A percentile compares a stretch with the other conserved stretches of the same genome.
These are phyloP conservation scores for Scaptomyza reducta DNA, from an alignment of 2,888 invertebrate genomes.

Conservation along the genomic window DNA sequence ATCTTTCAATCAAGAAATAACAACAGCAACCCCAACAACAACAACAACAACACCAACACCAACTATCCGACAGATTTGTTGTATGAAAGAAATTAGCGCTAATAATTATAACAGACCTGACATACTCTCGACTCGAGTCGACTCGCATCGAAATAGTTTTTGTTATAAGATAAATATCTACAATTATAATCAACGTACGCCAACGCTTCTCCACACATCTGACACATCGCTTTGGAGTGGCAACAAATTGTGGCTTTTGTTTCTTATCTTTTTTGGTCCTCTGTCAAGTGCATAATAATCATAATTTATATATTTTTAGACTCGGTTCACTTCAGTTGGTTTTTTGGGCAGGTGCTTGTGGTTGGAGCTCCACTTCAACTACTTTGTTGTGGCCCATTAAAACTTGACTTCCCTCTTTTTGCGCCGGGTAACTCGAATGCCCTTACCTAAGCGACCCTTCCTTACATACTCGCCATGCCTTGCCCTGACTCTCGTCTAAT, in stretches of 20 bases:
- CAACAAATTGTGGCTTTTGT: slow-evolving; percentile 20
- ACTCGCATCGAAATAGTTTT: slow-evolving; percentile 30
- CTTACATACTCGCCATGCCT: neutral
- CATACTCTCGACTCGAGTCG: slow-evolving; percentile 18
- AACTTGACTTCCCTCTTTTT: slow-evolving; percentile 34
- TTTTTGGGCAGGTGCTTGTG: slow-evolving; percentile 49
- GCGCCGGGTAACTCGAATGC: slow-evolving; percentile 2
- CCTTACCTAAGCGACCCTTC: neutral
- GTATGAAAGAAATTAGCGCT: slow-evolving; percentile 65
- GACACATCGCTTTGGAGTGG: slow-evolving; percentile 30
- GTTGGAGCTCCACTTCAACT: slow-evolving; percentile 19
- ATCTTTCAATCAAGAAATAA: slow-evolving; percentile 74
- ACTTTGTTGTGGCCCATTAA: slow-evolving; percentile 61
- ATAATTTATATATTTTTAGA: slow-evolving; percentile 57
- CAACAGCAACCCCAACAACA: slow-evolving; percentile 6
- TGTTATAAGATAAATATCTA: slow-evolving; percentile 59
- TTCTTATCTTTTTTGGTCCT: slow-evolving; percentile 17
- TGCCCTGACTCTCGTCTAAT: slow-evolving; percentile 20
- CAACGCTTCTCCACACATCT: slow-evolving; percentile 61
- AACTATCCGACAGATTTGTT: slow-evolving; percentile 38
- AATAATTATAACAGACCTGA: slow-evolving; percentile 65
- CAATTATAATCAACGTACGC: slow-evolving; percentile 66
- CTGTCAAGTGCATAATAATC: slow-evolving; percentile 71
- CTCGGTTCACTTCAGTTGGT: slow-evolving; percentile 3
- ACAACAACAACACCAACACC: slow-evolving; percentile 19